Evolutionary conservation across 2,113 vertebrate species (phyloP).

Genomic region (Ornithorhynchus anatinus): DNA sequence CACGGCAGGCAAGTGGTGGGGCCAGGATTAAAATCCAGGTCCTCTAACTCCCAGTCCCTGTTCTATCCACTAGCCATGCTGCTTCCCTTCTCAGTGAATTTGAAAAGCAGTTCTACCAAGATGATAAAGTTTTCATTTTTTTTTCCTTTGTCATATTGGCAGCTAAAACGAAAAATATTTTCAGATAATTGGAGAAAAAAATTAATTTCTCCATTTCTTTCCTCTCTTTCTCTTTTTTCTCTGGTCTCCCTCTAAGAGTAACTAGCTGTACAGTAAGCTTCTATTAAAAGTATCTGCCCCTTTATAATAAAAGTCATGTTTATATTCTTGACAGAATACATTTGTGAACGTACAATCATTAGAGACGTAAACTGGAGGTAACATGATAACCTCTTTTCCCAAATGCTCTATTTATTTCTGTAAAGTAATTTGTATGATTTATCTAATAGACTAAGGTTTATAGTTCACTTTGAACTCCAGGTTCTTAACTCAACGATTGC

Average conservation of each 20-base stretch:
- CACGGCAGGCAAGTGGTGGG: too few relatives aligned
- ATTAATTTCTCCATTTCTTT: too few relatives aligned
- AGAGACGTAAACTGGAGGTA: constrained; percentile 71
- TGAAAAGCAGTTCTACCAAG: too few relatives aligned
- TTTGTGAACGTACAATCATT: constrained; percentile 72
- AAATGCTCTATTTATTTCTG: constrained; percentile 73
- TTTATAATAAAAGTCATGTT: constrained; percentile 67
- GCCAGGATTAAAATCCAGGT: too few relatives aligned
- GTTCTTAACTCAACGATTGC: constrained; percentile 71
- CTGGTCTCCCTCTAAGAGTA: constrained; percentile 4
- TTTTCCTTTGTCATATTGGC: too few relatives aligned
- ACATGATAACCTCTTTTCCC: constrained; percentile 69
- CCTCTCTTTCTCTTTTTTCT: too few relatives aligned
- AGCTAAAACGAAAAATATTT: too few relatives aligned
- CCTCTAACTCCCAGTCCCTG: too few relatives aligned
- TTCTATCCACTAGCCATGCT: too few relatives aligned
- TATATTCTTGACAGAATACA: constrained; percentile 66
- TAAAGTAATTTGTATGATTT: constrained; percentile 76
- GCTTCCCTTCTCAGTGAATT: too few relatives aligned
- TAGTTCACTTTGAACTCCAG: constrained; percentile 73
- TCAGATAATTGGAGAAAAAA: too few relatives aligned
- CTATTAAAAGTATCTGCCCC: constrained; percentile 59
- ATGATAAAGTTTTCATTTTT: too few relatives aligned
- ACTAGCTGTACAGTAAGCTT: constrained; percentile 46
- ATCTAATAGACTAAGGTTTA: constrained; percentile 70